A percentile compares a stretch with the other conserved stretches of the same genome.
Conservation (phyloP, 2,113 vertebrate species). For the Pterocles burchelli region DNA sequence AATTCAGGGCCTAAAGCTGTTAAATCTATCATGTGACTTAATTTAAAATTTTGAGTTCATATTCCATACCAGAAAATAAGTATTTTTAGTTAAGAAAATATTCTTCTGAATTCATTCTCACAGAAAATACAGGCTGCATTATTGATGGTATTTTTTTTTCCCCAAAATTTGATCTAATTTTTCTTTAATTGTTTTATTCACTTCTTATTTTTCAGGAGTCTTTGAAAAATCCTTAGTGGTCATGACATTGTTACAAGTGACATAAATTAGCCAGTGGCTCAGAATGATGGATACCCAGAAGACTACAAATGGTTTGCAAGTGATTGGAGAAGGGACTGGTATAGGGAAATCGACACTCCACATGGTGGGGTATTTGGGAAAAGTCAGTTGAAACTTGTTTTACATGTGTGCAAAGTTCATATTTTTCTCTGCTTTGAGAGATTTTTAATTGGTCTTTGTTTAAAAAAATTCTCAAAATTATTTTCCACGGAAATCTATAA, state of each 20-base stretch:
- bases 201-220: slow-evolving; percentile 84
- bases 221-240: slow-evolving; percentile 83
- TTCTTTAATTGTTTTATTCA: slow-evolving; percentile 78
- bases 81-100: not conserved
- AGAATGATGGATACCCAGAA: slow-evolving; percentile 80
- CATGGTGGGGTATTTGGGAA: slow-evolving; percentile 97
- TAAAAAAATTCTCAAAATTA: slow-evolving; percentile 2
- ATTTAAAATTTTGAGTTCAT: not conserved
- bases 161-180: slow-evolving; percentile 32
- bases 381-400: slow-evolving; percentile 96
- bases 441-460: slow-evolving; percentile 74
- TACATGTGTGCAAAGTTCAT: slow-evolving; percentile 91
- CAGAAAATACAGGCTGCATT: not conserved
- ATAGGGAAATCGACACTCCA: slow-evolving; percentile 90
- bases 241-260: slow-evolving; percentile 84
- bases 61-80: not conserved
- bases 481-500: slow-evolving; percentile 89
- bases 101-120: not conserved
- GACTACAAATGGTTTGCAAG: slow-evolving; percentile 88
- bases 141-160: not conserved
- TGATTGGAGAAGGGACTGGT: slow-evolving; percentile 92
- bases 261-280: slow-evolving; percentile 87
- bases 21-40: not conserved
- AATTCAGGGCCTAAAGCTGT: not conserved
- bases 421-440: slow-evolving; percentile 72